phyloP scores from a whole-genome alignment of 2,888 invertebrate genomes.

The Adelphocoris suturalis region DNA sequence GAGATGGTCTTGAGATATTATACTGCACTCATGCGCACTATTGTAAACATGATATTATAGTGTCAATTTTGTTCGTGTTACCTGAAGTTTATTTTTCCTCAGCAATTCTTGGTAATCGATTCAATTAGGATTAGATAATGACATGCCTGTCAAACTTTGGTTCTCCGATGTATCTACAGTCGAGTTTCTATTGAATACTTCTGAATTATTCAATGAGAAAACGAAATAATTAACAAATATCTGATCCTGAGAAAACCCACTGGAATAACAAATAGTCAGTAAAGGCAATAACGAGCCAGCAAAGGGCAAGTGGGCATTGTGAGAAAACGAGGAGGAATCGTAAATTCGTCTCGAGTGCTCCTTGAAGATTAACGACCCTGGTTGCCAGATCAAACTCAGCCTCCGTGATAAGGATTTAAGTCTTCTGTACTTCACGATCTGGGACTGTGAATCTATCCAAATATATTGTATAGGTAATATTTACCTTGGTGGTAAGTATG shows the following conservation, averaged over 20 bases:
- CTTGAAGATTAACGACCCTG: neutral
- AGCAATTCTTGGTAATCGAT: too few relatives aligned
- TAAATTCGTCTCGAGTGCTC: neutral
- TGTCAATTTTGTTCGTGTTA: too few relatives aligned
- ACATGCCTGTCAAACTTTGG: too few relatives aligned
- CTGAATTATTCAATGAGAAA: too few relatives aligned
- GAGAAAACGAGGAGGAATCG: neutral
- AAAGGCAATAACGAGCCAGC: neutral
- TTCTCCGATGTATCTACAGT: too few relatives aligned
- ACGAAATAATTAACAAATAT: neutral
- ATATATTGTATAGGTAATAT: neutral
- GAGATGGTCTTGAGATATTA: too few relatives aligned
- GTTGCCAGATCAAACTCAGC: neutral
- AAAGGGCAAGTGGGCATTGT: neutral
- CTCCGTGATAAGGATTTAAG: neutral
- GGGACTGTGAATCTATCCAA: neutral
- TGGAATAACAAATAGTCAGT: neutral
- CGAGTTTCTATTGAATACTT: too few relatives aligned
- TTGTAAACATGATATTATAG: too few relatives aligned
- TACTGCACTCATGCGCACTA: too few relatives aligned
- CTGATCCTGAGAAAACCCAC: neutral
- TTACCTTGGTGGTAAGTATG: too few relatives aligned
- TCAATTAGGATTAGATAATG: too few relatives aligned
- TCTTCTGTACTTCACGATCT: neutral
- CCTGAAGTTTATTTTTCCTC: too few relatives aligned